Evolutionary conservation across 2,797 vertebrate species (phyloP), one percentile per base, ranked within the genome.

Genomic region (Syngnathus acus): DNA sequence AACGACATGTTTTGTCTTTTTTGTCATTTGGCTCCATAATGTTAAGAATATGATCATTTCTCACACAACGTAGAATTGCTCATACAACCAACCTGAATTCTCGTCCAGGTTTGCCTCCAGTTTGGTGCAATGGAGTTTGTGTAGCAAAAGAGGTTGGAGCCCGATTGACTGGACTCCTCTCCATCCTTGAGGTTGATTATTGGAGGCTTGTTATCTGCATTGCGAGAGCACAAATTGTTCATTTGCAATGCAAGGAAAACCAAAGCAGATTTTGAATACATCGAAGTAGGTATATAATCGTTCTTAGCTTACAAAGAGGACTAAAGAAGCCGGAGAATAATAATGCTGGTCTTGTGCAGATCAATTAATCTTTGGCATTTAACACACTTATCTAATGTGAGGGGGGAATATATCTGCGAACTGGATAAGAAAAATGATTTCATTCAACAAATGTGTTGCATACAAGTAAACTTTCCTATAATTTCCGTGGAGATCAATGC

Each of bases 41-140:
- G 45, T 16, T 47, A 17, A 47, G 16, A 47, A 3, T 16, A 14
- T 47, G 13, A 47, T 47, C 5, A 50, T n/a, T n/a, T 50, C 6
- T n/a, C 48, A 50, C 7, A 19, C 19, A 50, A 19, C 6, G 6
- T 50, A 6, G 17, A 9, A 9, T n/a, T 50, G 17, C 19, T 5
- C 23, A 23, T 64, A 50, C 6, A 9, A 64, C 48, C 11, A n/a
- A 95, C 97, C 92, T 95, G 94, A 57, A 92, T 92, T 77, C 91
- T 89, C 0, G 94, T 97, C 97, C 97, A 98, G 1, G 94, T 75
- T 60, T 98, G 94, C 73, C 80, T 89, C 97, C 97, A 99, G 43
- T 78, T 92, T 0, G 95, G 95, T 5, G 57, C 6, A 0, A 88
- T 59, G 0, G 74, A 37, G 78, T 95, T 99, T 72, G 69, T 80